Base-by-base conservation (phyloP, 2,888 invertebrate genomes). In the Dimorphilus gyrociliatus region DNA sequence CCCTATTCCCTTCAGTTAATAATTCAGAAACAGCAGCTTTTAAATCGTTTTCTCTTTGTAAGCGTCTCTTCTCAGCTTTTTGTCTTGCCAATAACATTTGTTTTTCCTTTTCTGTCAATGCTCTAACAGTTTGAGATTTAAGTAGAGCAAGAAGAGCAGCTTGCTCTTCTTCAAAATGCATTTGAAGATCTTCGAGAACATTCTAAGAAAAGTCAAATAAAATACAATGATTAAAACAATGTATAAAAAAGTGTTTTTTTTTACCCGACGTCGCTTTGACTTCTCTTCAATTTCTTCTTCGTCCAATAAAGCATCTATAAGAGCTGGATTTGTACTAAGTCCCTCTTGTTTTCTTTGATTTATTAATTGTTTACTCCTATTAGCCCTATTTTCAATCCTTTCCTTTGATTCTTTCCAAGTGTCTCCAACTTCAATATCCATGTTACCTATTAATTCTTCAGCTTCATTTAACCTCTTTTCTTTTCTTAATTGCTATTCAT, bases 151-250 rank as follows among this genome's bases (percentile, higher is more conserved):
- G 36, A 19, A 56, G 33, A 2, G 44, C 45, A 8, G 36, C 46
- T 23, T 50, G 51, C 40, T 55, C 55, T 24, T 46, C 50, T 23
- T 55, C 54, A 34, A 47, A 48, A 29, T 50, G 48, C 24, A 38
- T 36, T 29, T 51, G 38, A 8, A 56, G 42, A 8, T 45, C 39
- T 14, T 49, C 47, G 12, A 54, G 39, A 19, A 54, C 43, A 33
- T 52, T 53, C 53, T 55, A 36, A 3, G 17, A 21, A 10, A 16
- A 5, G 14, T 10, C 8, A n/a, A n/a, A n/a, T n/a, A n/a, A n/a
- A n/a, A n/a, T n/a, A n/a, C n/a, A n/a, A n/a, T n/a, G n/a, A n/a
- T n/a, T n/a, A n/a, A n/a, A n/a, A n/a, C n/a, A n/a, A n/a, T n/a
- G n/a, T n/a, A n/a, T n/a, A n/a, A n/a, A n/a, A n/a, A n/a, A n/a